Base-by-base conservation (phyloP, 2,888 invertebrate species). In the Apodemia duryi region DNA sequence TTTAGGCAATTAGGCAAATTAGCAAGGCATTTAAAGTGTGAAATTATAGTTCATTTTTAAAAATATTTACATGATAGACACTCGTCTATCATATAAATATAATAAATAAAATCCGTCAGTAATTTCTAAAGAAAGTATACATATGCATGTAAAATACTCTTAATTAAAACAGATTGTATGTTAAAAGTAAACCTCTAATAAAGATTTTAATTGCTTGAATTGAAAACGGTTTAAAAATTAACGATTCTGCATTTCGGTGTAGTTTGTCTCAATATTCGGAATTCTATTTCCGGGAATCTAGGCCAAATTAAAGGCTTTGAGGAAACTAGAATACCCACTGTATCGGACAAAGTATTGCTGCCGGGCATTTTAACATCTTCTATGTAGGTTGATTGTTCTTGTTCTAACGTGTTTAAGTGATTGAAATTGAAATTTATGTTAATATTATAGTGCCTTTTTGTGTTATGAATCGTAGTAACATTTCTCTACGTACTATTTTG, bases 251-350 rank as follows among this genome's bases (percentile, higher is more conserved):
- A 61, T 41, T 62, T 62, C 43, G 62, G 49, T 61, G 32, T 11
- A 28, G 61, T n/a, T 38, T 41, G n/a, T 61, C 35, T 38, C 13
- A 60, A 60, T 64, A 43, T 57, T 60, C 57, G n/a, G 32, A 57
- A 64, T 60, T 64, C 60, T 49, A 49, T 49, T 64, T 60, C 29
- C 43, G 49, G 35, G 46, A 64, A 64, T 64, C 32, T 64, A 46
- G 60, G 60, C 60, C 60, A 61, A 64, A 64, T 46, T 60, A 54
- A 54, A 29, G 54, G 54, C 54, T 64, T 13, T 64, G 54, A 54
- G 35, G 60, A 28, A 54, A 28, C 54, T 54, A 52, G 43, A 43
- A 43, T 43, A 28, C 46, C 28, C 64, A 46, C 46, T 32, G 52
- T 32, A 63, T 52, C 52, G 38, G 21, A 52, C 21, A 51, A 63